Evolutionary conservation across 1,140 invertebrate genomes (phyloP).

Genomic region (Saccostrea glomerata): DNA sequence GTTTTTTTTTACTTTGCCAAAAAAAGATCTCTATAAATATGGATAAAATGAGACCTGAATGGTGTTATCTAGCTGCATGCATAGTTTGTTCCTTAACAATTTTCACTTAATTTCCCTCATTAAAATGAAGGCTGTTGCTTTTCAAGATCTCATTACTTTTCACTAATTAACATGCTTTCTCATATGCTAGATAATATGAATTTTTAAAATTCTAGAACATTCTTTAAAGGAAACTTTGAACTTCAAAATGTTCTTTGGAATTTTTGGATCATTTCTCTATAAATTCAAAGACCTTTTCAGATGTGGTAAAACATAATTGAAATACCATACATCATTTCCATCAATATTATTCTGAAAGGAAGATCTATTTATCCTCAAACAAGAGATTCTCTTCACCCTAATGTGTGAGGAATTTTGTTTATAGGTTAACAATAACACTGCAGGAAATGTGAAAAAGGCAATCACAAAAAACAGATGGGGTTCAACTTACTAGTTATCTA

Average conservation of each 20-base stretch:
- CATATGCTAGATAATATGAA: background rate
- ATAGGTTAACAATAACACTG: constrained; percentile 34
- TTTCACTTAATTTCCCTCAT: background rate
- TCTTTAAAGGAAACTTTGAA: background rate
- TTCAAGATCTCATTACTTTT: background rate
- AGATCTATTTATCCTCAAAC: constrained; percentile 31
- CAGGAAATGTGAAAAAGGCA: constrained; percentile 19
- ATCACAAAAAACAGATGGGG: constrained; percentile 32
- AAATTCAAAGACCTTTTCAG: background rate
- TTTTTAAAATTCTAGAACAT: background rate
- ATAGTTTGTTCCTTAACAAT: too few relatives aligned
- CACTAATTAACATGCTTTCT: background rate
- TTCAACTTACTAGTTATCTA: constrained; percentile 34
- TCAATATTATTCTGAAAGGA: constrained; percentile 2
- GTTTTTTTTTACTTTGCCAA: background rate
- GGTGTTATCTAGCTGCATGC: too few relatives aligned
- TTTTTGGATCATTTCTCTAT: background rate
- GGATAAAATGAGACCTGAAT: too few relatives aligned
- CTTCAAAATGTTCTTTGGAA: background rate
- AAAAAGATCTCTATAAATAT: background rate
- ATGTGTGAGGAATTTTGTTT: constrained; percentile 20
- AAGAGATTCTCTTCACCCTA: constrained; percentile 10
- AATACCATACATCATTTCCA: background rate
- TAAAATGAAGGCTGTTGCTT: background rate
- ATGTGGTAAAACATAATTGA: background rate